phyloP scores from a whole-genome alignment of 2,113 vertebrate species.

The Pyxicephalus adspersus region DNA sequence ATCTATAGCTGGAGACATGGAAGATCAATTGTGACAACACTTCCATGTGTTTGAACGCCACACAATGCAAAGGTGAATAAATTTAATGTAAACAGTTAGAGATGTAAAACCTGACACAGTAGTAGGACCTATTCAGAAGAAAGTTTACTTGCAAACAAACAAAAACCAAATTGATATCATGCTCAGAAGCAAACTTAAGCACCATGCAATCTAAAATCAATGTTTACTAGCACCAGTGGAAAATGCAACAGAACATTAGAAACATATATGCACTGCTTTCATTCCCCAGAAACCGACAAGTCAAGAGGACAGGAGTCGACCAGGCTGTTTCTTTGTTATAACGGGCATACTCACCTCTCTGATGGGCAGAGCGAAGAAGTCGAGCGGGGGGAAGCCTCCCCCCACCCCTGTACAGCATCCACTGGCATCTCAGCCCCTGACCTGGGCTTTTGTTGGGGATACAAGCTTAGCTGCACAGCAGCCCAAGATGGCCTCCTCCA shows the following conservation, averaged over 20 bases:
- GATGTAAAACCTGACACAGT: not conserved
- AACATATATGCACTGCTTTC: conserved; percentile 4
- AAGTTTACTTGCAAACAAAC: not conserved
- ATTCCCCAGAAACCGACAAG: conserved; percentile 32
- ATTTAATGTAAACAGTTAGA: not conserved
- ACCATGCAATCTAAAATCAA: not conserved
- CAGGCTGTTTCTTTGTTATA: too few species aligned
- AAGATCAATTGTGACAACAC: too few species aligned
- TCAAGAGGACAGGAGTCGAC: conserved; percentile 47
- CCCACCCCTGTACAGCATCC: too few species aligned
- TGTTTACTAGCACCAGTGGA: not conserved
- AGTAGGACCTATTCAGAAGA: not conserved
- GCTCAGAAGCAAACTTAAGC: not conserved
- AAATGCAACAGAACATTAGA: conserved; percentile 26
- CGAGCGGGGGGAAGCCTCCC: too few species aligned
- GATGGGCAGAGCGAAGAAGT: too few species aligned
- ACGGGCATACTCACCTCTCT: too few species aligned
- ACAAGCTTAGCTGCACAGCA: too few species aligned
- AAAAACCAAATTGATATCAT: not conserved
- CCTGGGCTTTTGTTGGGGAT: too few species aligned
- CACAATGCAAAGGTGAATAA: not conserved
- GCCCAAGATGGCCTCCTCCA: too few species aligned
- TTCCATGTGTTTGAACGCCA: too few species aligned
- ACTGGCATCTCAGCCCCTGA: too few species aligned
- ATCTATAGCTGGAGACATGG: too few species aligned